These are phyloP conservation scores for Silurus asotus DNA, from an alignment of 2,113 vertebrate genomes.

Conservation along the genomic window DNA sequence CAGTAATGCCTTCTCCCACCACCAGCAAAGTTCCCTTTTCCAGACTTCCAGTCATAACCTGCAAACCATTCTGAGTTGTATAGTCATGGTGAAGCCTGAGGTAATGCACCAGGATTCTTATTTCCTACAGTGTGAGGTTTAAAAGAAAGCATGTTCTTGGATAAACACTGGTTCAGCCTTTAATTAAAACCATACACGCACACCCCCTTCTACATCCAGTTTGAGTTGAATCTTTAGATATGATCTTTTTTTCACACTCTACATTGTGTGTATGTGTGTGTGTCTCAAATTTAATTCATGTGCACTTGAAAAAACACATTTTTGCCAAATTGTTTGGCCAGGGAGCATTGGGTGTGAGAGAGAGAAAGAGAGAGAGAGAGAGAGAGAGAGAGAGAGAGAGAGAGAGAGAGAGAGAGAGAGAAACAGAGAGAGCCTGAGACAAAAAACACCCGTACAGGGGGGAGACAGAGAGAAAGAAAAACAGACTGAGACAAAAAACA, in stretches of 20 bases:
- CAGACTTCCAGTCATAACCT: slow-evolving; percentile 35
- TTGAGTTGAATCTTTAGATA: neutral
- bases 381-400: neutral
- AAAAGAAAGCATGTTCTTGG: slow-evolving; percentile 61
- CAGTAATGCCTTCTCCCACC: slow-evolving; percentile 21
- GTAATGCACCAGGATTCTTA: slow-evolving; percentile 58
- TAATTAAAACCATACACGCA: slow-evolving; percentile 60
- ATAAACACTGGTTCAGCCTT: slow-evolving; percentile 59
- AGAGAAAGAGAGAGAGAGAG: neutral
- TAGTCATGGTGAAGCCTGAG: neutral
- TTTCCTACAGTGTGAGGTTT: slow-evolving; percentile 64
- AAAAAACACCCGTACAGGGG: neutral
- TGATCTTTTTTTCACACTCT: slow-evolving; percentile 32
- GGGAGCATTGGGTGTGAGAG: too few relatives aligned
- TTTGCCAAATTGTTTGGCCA: too few relatives aligned
- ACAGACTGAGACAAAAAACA: too few relatives aligned
- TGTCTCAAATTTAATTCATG: neutral
- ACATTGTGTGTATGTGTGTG: neutral
- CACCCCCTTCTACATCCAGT: slow-evolving; percentile 14
- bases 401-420: neutral
- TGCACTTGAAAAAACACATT: neutral
- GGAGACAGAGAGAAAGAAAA: neutral
- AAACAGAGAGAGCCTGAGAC: neutral
- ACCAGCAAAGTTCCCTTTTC: slow-evolving; percentile 54
- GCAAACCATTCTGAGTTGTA: slow-evolving; percentile 43